These are phyloP conservation scores for Nephrocerus scutellatus DNA, from an alignment of 2,888 invertebrate genomes.

Conservation along the genomic window DNA sequence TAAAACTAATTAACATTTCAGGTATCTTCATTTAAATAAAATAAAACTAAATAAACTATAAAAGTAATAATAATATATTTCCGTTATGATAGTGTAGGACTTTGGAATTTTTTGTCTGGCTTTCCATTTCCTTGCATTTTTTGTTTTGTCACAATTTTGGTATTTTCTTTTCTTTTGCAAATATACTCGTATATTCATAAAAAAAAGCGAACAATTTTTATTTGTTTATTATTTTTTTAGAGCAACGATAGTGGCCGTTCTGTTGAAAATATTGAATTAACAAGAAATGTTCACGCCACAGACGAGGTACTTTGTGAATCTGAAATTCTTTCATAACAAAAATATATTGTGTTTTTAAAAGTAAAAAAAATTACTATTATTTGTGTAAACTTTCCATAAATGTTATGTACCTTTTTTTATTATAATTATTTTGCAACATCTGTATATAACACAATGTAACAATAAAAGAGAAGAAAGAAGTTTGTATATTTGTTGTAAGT, in stretches of 20 bases:
- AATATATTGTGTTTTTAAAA: background rate
- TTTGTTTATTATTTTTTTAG: conserved; percentile 43
- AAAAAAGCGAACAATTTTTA: conserved; percentile 23
- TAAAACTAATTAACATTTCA: conserved; percentile 4
- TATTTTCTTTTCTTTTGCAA: conserved; percentile 7
- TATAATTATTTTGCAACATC: too few species aligned
- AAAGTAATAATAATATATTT: conserved; percentile 9
- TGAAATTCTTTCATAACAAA: conserved; percentile 27
- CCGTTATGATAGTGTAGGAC: conserved; percentile 7
- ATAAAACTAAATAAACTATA: conserved; percentile 10
- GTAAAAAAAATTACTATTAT: conserved; percentile 20
- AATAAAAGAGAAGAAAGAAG: too few species aligned
- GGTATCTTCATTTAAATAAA: conserved; percentile 10
- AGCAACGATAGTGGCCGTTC: conserved; percentile 49
- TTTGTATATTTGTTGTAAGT: too few species aligned
- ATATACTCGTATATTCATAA: conserved; percentile 17
- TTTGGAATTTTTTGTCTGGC: too few species aligned
- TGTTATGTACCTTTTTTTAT: too few species aligned
- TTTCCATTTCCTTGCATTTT: conserved; percentile 4
- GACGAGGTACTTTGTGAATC: conserved; percentile 51
- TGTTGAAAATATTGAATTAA: conserved; percentile 48
- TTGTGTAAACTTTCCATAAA: conserved; percentile 7
- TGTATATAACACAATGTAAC: too few species aligned
- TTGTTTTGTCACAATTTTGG: conserved; percentile 7
- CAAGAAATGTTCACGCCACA: conserved; percentile 50